Base-by-base conservation (phyloP, 1,140 invertebrate genomes). In the Adoxophyes honmai region DNA sequence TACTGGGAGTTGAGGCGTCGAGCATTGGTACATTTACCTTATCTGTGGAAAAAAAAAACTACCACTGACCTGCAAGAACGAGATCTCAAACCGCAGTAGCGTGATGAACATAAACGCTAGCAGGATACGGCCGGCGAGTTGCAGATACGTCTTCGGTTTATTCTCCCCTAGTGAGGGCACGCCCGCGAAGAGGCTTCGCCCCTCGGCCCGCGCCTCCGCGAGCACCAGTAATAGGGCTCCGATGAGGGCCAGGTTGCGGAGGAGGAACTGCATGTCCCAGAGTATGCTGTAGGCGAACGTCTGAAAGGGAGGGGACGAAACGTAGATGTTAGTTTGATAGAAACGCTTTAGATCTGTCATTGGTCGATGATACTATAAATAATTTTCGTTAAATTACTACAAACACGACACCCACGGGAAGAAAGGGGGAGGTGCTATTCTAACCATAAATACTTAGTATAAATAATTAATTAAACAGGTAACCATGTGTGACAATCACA, bases 31-130 rank as follows among this genome's bases (percentile, higher is more conserved):
- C n/a, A n/a, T n/a, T n/a, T n/a, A n/a, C n/a, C n/a, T n/a, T n/a
- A n/a, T n/a, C n/a, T n/a, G n/a, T n/a, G 21, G 0, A 8, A 42
- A 34, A 13, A 37, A 34, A 9, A 37, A 15, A 14, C 11, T 14
- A 21, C 33, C n/a, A 60, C 86, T 78, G 66, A 97, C 95, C 91
- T 98, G 96, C 66, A 98, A 86, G 78, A 98, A 95, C 37, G 95
- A 96, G 34, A 97, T 88, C 84, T 99, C 98, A 77, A 99, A 97
- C 70, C 97, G 93, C 52, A 99, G 93, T 11, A 99, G 89, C 0
- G 98, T 99, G 62, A 99, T 93, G 85, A 99, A 99, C 99, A 99
- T 99, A 87, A 99, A 98, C 7, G 99, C 98, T 13, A 99, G 90
- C 10, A 99, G 91, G 60, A 99, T 94, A 65, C 99, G 93, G 18